phyloP scores from a whole-genome alignment of 2,888 invertebrate genomes.

The Lasioglossum calceatum region DNA sequence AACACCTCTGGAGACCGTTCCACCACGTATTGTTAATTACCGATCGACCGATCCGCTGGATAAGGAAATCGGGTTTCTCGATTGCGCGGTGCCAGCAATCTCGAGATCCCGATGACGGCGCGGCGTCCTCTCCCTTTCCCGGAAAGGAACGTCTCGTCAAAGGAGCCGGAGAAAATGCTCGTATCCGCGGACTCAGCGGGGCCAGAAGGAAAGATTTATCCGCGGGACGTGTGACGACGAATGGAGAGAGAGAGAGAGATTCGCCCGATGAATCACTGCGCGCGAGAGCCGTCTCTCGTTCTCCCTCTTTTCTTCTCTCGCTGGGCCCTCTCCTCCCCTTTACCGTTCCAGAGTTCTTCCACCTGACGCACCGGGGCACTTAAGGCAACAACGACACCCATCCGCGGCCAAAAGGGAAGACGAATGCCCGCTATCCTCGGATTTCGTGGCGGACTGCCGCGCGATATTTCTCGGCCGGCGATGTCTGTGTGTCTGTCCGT shows the following conservation, averaged over 20 bases:
- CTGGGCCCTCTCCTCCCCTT: neutral
- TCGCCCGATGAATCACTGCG: slow-evolving; percentile 61
- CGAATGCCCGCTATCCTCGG: slow-evolving; percentile 48
- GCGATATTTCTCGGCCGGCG: slow-evolving; percentile 48
- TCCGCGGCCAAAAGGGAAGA: slow-evolving; percentile 53
- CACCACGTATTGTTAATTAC: slow-evolving; percentile 44
- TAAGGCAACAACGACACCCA: slow-evolving; percentile 53
- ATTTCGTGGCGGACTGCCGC: slow-evolving; percentile 42
- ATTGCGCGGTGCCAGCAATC: neutral
- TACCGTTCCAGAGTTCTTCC: slow-evolving; percentile 37
- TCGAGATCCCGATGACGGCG: neutral
- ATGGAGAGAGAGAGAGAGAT: slow-evolving; percentile 52
- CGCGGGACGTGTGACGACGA: slow-evolving; percentile 54
- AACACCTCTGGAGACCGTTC: slow-evolving; percentile 14
- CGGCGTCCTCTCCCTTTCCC: slow-evolving; percentile 21
- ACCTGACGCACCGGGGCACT: slow-evolving; percentile 61
- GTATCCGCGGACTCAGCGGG: neutral
- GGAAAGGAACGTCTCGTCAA: slow-evolving; percentile 32
- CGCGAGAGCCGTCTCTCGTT: slow-evolving; percentile 2
- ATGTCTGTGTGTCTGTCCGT: neutral
- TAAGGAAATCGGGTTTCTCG: slow-evolving; percentile 18
- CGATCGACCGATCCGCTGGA: slow-evolving; percentile 31
- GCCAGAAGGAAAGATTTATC: slow-evolving; percentile 50
- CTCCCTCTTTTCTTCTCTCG: neutral
- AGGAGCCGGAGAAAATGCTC: slow-evolving; percentile 4